Evolutionary conservation across 2,113 vertebrate species (phyloP).

Genomic region (Chaetodon trifascialis): DNA sequence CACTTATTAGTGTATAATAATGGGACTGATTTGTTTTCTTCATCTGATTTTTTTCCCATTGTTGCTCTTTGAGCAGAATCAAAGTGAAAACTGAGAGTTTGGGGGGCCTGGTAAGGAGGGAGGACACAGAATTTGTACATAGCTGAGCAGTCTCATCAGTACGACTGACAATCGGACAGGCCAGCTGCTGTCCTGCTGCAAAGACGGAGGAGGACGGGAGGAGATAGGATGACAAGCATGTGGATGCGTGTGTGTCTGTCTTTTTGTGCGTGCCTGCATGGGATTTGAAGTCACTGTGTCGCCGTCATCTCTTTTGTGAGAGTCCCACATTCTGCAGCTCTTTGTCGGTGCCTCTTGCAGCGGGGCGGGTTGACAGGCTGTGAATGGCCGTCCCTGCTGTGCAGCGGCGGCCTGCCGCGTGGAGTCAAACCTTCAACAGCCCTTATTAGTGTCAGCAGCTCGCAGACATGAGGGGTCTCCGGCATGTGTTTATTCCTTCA

Average conservation of each 20-base stretch:
- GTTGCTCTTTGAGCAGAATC: background rate
- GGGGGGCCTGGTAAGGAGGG: slow-evolving; percentile 17
- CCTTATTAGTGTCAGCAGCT: slow-evolving; percentile 82
- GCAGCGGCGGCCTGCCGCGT: slow-evolving; percentile 74
- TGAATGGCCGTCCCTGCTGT: slow-evolving; percentile 81
- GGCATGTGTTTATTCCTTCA: slow-evolving; percentile 39
- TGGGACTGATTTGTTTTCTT: background rate
- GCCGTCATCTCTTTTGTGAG: slow-evolving; percentile 75
- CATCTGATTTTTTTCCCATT: background rate
- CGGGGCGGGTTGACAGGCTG: slow-evolving; percentile 75
- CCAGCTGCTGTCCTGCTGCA: slow-evolving; percentile 75
- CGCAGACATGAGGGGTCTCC: slow-evolving; percentile 64
- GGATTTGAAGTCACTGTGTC: slow-evolving; percentile 75
- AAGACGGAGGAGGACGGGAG: slow-evolving; percentile 20
- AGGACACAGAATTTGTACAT: slow-evolving; percentile 63
- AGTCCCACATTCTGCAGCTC: slow-evolving; percentile 72
- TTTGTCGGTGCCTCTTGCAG: slow-evolving; percentile 73
- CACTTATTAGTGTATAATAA: background rate
- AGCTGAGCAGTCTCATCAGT: slow-evolving; percentile 69
- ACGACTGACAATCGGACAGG: slow-evolving; percentile 71
- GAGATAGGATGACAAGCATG: slow-evolving; percentile 54
- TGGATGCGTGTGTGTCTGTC: slow-evolving; percentile 43
- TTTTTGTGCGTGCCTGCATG: slow-evolving; percentile 69
- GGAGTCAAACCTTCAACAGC: slow-evolving; percentile 79
- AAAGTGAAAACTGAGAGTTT: background rate